Percentiles rank a stretch among this genome's conserved stretches.
phyloP scores from a whole-genome alignment of 2,797 vertebrate genomes.

The Sebastiscus tertius region DNA sequence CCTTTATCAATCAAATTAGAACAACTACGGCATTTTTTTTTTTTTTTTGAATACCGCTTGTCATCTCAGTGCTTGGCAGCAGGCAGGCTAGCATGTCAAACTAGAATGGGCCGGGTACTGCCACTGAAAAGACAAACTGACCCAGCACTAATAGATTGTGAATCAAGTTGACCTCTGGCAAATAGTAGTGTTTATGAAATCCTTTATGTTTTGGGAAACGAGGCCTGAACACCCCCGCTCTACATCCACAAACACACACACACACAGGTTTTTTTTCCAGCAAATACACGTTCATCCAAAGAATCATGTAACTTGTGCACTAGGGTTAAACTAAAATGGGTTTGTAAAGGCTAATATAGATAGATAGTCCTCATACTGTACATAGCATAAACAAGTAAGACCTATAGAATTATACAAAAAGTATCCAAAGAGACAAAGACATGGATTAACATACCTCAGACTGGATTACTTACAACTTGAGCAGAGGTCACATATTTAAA shows the following conservation, averaged over 20 bases:
- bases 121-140: slow-evolving; percentile 61
- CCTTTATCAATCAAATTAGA: not conserved
- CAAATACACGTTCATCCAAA: not conserved
- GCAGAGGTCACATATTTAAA: not conserved
- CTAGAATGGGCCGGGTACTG: slow-evolving; percentile 8
- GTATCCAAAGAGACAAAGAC: not conserved
- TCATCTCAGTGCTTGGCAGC: slow-evolving; percentile 15
- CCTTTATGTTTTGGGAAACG: slow-evolving; percentile 45
- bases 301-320: not conserved
- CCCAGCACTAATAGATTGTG: slow-evolving; percentile 64
- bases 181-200: slow-evolving; percentile 57
- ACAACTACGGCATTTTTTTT: not conserved
- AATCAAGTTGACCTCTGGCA: slow-evolving; percentile 56
- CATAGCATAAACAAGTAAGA: not conserved
- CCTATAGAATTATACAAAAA: not conserved
- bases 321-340: not conserved
- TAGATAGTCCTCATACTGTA: not conserved
- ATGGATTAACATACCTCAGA: not conserved
- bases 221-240: slow-evolving; percentile 13
- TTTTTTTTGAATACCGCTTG: not conserved
- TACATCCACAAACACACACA: slow-evolving; percentile 2
- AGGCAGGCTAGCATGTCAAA: slow-evolving; percentile 16
- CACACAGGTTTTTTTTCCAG: not conserved
- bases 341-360: not conserved
- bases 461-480: not conserved